These are phyloP conservation scores for Rhodeus uyekii DNA, from an alignment of 2,797 vertebrate genomes.

Conservation along the genomic window DNA sequence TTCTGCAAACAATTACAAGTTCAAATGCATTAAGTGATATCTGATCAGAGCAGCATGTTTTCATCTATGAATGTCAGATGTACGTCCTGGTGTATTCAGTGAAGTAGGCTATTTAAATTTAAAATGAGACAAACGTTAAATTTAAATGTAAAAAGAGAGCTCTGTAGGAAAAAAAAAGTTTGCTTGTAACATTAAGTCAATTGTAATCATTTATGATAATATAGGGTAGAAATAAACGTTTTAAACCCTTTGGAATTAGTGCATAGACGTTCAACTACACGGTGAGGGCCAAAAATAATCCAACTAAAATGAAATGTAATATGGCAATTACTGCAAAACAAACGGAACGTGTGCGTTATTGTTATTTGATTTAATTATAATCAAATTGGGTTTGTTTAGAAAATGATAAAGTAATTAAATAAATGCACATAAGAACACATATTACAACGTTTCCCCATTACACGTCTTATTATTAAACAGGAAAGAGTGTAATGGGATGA, in stretches of 20 bases:
- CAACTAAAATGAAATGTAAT: not conserved
- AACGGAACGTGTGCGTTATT: not conserved
- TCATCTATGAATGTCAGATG: slow-evolving; percentile 9
- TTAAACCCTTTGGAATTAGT: not conserved
- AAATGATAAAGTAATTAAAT: not conserved
- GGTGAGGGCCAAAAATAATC: not conserved
- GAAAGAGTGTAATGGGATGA: not conserved
- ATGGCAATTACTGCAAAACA: too few species aligned
- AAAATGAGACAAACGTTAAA: too few species aligned
- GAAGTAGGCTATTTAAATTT: not conserved
- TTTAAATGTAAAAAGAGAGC: too few species aligned
- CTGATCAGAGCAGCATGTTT: slow-evolving; percentile 23
- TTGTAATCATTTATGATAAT: too few species aligned
- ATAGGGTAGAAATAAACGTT: too few species aligned
- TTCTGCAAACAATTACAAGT: slow-evolving; percentile 45
- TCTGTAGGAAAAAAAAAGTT: too few species aligned
- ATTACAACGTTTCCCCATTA: not conserved
- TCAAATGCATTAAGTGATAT: slow-evolving; percentile 12
- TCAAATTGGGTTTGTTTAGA: not conserved
- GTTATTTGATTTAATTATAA: not conserved
- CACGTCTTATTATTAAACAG: not conserved
- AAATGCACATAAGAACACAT: not conserved
- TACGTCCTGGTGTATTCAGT: not conserved
- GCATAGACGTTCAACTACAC: not conserved
- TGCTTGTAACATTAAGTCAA: not conserved